phyloP scores from a whole-genome alignment of 2,797 vertebrate genomes.

The Alosa sapidissima region DNA sequence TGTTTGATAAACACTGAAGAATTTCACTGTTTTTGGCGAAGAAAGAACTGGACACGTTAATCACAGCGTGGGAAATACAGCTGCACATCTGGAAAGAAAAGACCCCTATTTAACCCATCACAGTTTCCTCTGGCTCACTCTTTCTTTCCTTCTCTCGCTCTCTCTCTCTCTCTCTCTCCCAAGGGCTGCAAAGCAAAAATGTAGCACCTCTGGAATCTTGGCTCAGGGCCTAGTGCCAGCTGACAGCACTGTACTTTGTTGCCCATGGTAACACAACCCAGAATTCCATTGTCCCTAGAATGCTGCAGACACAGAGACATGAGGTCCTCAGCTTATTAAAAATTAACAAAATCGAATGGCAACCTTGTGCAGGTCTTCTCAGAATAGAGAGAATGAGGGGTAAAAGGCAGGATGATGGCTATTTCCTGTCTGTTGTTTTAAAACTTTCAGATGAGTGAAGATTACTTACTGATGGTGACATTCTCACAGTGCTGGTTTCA shows the following conservation, averaged over 20 bases:
- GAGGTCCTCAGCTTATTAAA: background rate
- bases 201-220: conserved; percentile 1
- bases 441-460: background rate
- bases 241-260: conserved; percentile 12
- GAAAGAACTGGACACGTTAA: conserved; percentile 16
- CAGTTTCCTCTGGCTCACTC: background rate
- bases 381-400: background rate
- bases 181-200: background rate
- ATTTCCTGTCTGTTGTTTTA: background rate
- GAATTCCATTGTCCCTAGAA: background rate
- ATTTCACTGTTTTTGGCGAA: background rate
- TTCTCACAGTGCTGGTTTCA: background rate
- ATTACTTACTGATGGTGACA: background rate
- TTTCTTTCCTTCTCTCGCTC: background rate
- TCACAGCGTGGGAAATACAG: conserved; percentile 27
- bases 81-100: conserved; percentile 5
- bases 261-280: background rate
- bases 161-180: background rate
- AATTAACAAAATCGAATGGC: background rate
- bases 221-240: background rate
- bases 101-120: conserved; percentile 20
- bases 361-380: background rate
- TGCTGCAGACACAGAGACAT: background rate
- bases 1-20: background rate
- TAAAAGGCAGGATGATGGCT: background rate